A percentile compares a stretch with the other conserved stretches of the same genome.
Conservation (phyloP, 2,888 invertebrate species). For the Agrotis clavis region DNA sequence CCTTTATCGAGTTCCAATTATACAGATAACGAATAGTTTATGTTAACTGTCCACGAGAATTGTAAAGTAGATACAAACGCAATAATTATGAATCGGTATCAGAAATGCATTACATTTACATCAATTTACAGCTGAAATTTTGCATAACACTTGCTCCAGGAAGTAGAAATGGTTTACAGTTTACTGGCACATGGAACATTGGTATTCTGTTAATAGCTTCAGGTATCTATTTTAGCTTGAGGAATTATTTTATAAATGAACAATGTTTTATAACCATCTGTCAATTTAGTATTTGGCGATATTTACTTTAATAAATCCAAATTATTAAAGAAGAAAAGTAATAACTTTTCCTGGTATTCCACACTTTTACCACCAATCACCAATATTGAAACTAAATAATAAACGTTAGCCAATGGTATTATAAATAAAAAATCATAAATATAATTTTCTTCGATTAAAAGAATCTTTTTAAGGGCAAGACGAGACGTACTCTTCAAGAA, state of each 20-base stretch:
- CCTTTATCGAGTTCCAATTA: slow-evolving; percentile 71
- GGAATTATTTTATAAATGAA: not conserved
- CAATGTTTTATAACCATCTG: not conserved
- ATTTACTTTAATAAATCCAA: no score
- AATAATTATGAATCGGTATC: slow-evolving; percentile 65
- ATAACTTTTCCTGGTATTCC: not conserved
- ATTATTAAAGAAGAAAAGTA: not conserved
- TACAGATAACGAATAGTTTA: slow-evolving; percentile 70
- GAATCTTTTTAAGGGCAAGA: not conserved
- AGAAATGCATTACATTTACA: slow-evolving; percentile 61
- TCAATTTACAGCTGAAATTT: slow-evolving; percentile 65
- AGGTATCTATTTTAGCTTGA: not conserved
- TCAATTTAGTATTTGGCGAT: no score
- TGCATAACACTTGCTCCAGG: slow-evolving; percentile 66
- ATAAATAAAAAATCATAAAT: not conserved
- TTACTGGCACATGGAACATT: slow-evolving; percentile 23
- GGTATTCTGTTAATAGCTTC: slow-evolving; percentile 2
- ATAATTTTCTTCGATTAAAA: no score
- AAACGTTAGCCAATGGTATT: not conserved
- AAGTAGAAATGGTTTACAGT: slow-evolving; percentile 56
- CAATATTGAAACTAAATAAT: not conserved
- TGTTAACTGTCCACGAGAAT: slow-evolving; percentile 62
- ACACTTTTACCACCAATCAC: not conserved
- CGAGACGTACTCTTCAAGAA: not conserved
- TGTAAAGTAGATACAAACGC: slow-evolving; percentile 65